Evolutionary conservation across 2,797 vertebrate species (phyloP), one percentile per base, ranked within the genome.

Genomic region (Tokudaia muenninki): DNA sequence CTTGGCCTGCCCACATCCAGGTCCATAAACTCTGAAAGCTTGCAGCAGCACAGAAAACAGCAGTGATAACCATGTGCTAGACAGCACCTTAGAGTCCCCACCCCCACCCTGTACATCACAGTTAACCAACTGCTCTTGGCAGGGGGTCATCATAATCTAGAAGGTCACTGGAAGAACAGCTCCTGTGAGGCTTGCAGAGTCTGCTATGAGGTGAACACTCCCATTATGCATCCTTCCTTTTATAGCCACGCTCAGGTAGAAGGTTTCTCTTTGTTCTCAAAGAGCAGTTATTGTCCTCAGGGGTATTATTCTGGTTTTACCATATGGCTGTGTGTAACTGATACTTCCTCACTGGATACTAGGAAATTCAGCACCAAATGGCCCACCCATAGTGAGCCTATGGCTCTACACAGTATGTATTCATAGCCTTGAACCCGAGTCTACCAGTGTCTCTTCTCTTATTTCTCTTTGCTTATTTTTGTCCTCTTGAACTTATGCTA

Each of bases 251-350:
- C 37, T 83, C 74, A 44, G 37, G 31, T 80, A 4, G 95, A 2
- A 96, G 84, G 41, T 67, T 84, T 92, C 29, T 57, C n/a, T 92
- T 92, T 92, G 87, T 94, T 90, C 93, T 90, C 10, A 65, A 61
- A 94, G 90, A 74, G 44, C 14, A 52, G 37, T 37, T 78, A 21
- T 63, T 1, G 21, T 6, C 61, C 79, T 95, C 84, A n/a, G 34
- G 52, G 78, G 95, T 34, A 26, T 16, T 13, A 5, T 29, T 74
- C 65, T 12, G 63, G 12, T 55, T 87, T 90, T 12, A 89, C 55
- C 50, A 14, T 19, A 57, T 1, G 34, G 74, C 10, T 90, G 17
- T 19, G 17, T 24, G 22, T 4, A 65, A 70, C 37, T 72, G 50
- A 83, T 63, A 82, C 80, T 78, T 83, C 65, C 83, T 79, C 50